A percentile compares a stretch with the other conserved stretches of the same genome.
phyloP scores from a whole-genome alignment of 2,888 invertebrate species.

The Empis stercorea region DNA sequence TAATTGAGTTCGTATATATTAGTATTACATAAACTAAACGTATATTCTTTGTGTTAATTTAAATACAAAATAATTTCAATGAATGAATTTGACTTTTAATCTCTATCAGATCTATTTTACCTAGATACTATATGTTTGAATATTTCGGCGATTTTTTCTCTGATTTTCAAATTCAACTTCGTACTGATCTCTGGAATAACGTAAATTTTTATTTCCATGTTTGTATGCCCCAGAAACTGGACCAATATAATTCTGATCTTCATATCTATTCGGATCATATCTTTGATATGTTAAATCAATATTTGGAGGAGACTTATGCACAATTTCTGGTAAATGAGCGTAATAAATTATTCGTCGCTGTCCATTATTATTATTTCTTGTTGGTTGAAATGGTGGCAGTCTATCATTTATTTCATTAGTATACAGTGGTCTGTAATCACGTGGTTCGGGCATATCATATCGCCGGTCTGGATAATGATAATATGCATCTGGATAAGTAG shows the following conservation, averaged over 20 bases:
- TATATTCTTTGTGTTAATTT: no score
- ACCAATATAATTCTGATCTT: no score
- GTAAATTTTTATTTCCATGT: no score
- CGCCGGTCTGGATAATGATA: slow-evolving; percentile 33
- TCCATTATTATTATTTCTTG: slow-evolving; percentile 10
- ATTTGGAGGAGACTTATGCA: slow-evolving; percentile 46
- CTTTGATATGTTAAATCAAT: slow-evolving; percentile 42
- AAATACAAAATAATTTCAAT: no score
- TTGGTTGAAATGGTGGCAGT: slow-evolving; percentile 14
- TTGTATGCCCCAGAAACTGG: no score
- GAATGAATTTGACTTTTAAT: no score
- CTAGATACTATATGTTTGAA: slow-evolving; percentile 1
- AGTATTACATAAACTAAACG: no score
- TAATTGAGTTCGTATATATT: no score
- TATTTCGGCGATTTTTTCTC: slow-evolving; percentile 21
- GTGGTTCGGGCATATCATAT: slow-evolving; percentile 28
- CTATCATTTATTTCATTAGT: slow-evolving; percentile 31
- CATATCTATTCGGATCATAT: slow-evolving; percentile 16
- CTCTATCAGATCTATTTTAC: no score
- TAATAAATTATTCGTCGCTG: slow-evolving; percentile 52
- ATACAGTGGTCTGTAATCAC: slow-evolving; percentile 25
- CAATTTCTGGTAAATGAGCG: slow-evolving; percentile 55
- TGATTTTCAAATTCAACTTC: slow-evolving; percentile 21
- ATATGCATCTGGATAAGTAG: slow-evolving; percentile 30
- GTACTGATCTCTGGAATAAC: no score